These are phyloP conservation scores for Tricholaema leucomelas DNA, from an alignment of 2,113 vertebrate species.

Conservation along the genomic window DNA sequence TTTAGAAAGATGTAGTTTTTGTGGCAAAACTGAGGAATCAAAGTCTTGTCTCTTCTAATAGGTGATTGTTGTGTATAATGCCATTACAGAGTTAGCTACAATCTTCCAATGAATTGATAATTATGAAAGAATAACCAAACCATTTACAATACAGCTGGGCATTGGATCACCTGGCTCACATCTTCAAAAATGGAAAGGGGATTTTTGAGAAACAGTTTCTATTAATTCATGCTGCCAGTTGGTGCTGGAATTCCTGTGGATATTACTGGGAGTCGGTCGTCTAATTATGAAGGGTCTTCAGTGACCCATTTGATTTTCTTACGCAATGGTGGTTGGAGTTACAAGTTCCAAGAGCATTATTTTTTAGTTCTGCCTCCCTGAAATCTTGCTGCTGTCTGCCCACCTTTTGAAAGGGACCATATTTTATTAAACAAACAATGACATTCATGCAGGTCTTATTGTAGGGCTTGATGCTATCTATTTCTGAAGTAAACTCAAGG, in stretches of 20 bases:
- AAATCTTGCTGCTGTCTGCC: not conserved
- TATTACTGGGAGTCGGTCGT: constrained; percentile 14
- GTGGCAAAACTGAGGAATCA: not conserved
- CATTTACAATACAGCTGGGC: constrained; percentile 11
- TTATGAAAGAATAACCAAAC: not conserved
- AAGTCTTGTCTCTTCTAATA: not conserved
- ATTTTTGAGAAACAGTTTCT: constrained; percentile 44
- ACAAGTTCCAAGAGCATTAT: not conserved
- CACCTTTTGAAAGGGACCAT: not conserved
- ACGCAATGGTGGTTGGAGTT: not conserved
- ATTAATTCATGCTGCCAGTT: constrained; percentile 36
- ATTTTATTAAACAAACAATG: constrained; percentile 26
- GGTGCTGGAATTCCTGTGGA: constrained; percentile 52
- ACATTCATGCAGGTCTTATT: constrained; percentile 25
- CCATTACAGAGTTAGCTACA: not conserved
- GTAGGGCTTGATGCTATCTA: constrained; percentile 36
- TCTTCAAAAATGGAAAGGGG: constrained; percentile 45
- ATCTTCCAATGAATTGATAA: not conserved
- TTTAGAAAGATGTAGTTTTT: not conserved
- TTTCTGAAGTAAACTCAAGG: constrained; percentile 54
- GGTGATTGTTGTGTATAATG: accelerated
- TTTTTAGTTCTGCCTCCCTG: not conserved
- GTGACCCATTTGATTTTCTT: constrained; percentile 7
- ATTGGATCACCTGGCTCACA: not conserved
- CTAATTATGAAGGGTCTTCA: constrained; percentile 49